These are phyloP conservation scores for Ophion costatus DNA, from an alignment of 2,888 invertebrate species.

Conservation along the genomic window DNA sequence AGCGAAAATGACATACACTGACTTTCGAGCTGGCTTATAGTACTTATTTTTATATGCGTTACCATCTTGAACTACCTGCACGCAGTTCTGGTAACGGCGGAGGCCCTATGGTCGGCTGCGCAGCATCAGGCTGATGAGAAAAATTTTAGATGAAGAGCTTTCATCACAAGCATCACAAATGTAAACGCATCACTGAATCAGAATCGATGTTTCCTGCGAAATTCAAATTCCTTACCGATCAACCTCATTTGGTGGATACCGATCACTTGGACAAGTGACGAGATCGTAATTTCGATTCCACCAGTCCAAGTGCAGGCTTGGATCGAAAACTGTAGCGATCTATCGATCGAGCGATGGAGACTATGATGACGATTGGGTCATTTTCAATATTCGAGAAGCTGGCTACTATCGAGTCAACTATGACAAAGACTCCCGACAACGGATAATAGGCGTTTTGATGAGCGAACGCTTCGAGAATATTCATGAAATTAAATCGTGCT, in stretches of 20 bases:
- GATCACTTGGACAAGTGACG: conserved; percentile 84
- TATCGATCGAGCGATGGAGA: conserved; percentile 70
- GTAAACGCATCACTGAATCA: conserved; percentile 81
- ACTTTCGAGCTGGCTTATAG: no score
- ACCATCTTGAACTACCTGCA: no score
- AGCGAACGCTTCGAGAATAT: conserved; percentile 84
- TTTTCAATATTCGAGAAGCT: conserved; percentile 90
- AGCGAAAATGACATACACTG: no score
- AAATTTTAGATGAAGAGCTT: conserved; percentile 53
- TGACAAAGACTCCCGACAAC: conserved; percentile 85
- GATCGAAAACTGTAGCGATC: conserved; percentile 19
- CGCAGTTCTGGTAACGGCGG: conserved; percentile 54
- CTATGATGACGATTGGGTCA: conserved; percentile 87
- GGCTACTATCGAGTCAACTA: conserved; percentile 88
- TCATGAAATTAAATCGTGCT: conserved; percentile 85
- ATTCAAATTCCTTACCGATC: conserved; percentile 51
- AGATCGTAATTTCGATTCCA: conserved; percentile 80
- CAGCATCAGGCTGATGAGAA: conserved; percentile 65
- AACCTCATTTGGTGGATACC: conserved; percentile 84
- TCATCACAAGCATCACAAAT: conserved; percentile 88
- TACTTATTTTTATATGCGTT: no score
- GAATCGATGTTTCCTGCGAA: conserved; percentile 73
- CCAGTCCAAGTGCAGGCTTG: conserved; percentile 71
- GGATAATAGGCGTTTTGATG: conserved; percentile 84
- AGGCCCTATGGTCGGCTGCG: conserved; percentile 76